These are phyloP conservation scores for Grantiella picta DNA, from an alignment of 2,113 vertebrate species.

Conservation along the genomic window DNA sequence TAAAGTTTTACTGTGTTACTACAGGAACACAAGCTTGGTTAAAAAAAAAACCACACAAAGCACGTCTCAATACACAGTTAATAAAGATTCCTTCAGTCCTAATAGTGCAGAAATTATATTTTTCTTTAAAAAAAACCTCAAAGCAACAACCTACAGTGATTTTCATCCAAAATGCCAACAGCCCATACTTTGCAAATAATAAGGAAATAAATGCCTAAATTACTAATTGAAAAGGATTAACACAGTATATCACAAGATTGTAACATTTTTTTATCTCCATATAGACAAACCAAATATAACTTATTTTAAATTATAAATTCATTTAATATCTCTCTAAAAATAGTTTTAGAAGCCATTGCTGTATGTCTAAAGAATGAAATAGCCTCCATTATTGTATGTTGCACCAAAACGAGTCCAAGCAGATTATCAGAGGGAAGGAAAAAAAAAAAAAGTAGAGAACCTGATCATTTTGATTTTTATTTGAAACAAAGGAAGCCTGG, in stretches of 20 bases:
- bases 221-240: slow-evolving; percentile 76
- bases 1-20: slow-evolving; percentile 81
- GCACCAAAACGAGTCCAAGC: slow-evolving; percentile 75
- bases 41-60: slow-evolving; percentile 85
- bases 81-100: slow-evolving; percentile 88
- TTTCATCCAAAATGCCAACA: slow-evolving; percentile 82
- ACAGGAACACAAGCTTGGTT: slow-evolving; percentile 93
- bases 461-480: slow-evolving; percentile 75
- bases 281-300: slow-evolving; percentile 81
- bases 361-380: slow-evolving; percentile 74
- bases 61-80: slow-evolving; percentile 86
- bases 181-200: slow-evolving; percentile 68
- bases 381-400: slow-evolving; percentile 69
- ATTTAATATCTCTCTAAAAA: slow-evolving; percentile 47
- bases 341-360: slow-evolving; percentile 45
- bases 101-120: slow-evolving; percentile 85
- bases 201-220: slow-evolving; percentile 70
- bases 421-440: slow-evolving; percentile 52
- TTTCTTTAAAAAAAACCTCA: slow-evolving; percentile 72
- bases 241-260: slow-evolving; percentile 80
- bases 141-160: slow-evolving; percentile 82
- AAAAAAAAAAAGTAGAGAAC: slow-evolving; percentile 55
- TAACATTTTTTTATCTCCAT: slow-evolving; percentile 75
- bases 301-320: slow-evolving; percentile 77
- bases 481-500: slow-evolving; percentile 80